Percentiles rank a stretch among this genome's conserved stretches.
phyloP scores from a whole-genome alignment of 2,113 vertebrate genomes.

The Ochotona princeps region DNA sequence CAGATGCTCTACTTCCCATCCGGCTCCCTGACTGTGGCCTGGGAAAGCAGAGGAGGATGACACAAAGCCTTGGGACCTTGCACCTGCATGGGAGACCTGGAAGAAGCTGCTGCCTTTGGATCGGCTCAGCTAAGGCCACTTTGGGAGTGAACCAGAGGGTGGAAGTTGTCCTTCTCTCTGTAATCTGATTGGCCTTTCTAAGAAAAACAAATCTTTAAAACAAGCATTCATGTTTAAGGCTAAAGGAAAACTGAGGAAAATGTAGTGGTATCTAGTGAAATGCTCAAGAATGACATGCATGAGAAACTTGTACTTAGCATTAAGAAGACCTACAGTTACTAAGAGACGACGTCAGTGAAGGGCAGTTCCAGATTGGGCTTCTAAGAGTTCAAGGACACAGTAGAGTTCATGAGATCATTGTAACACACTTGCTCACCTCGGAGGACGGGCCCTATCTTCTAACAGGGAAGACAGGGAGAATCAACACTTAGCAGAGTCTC shows the following conservation, averaged over 20 bases:
- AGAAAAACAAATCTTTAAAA: too few relatives aligned
- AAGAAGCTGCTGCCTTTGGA: too few relatives aligned
- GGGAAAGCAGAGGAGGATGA: too few relatives aligned
- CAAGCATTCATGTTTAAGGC: not conserved
- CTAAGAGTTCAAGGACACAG: constrained; percentile 25
- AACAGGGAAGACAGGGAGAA: not conserved
- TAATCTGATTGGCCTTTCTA: too few relatives aligned
- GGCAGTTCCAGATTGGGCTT: too few relatives aligned
- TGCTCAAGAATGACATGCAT: constrained; percentile 21
- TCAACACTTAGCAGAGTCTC: not conserved
- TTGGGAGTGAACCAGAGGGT: too few relatives aligned
- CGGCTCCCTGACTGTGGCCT: too few relatives aligned
- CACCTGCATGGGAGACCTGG: too few relatives aligned
- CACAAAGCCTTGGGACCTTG: too few relatives aligned
- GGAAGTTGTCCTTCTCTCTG: too few relatives aligned
- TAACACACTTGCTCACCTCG: not conserved
- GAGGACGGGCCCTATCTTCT: not conserved
- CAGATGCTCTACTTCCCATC: too few relatives aligned
- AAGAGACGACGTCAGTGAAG: not conserved
- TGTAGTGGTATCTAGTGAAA: constrained; percentile 8
- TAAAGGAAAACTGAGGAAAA: constrained; percentile 48
- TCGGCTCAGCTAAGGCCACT: too few relatives aligned
- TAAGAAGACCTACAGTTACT: constrained; percentile 46
- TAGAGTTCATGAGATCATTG: not conserved
- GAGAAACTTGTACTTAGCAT: constrained; percentile 16